Base-by-base conservation (phyloP, 2,797 vertebrate species). In the Mormyrus proboscirostris region DNA sequence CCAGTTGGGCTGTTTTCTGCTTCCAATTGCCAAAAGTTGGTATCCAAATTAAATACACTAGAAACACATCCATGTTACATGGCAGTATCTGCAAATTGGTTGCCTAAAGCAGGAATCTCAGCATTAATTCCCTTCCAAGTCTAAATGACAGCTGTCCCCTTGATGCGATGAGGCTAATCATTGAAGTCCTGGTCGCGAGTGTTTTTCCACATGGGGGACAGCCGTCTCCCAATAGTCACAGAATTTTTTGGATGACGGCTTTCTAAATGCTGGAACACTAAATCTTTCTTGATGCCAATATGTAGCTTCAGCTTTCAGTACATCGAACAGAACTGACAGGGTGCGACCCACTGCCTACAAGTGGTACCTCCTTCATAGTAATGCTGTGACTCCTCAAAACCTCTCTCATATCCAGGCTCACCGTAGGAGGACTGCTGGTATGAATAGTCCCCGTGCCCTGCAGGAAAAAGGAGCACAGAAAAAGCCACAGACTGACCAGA, bases 301-400 rank as follows among this genome's bases (percentile, higher is more conserved):
- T 79, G 38, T 12, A 41, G 9, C 4, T 33, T 69, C 65, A 38
- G 16, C 33, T 19, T 9, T 50, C 82, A 84, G n/a, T 49, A n/a
- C 44, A 44, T 83, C 9, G 7, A 5, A 96, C 95, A 3, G 97
- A 94, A 88, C 97, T 96, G 92, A 98, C 97, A 93, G 98, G 97
- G 93, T 97, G 25, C 1, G 3, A 87, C 16, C 50, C 73, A 79
- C 38, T 79, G 22, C 25, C 51, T 57, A 50, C 55, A 12, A 19
- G 53, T 29, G 76, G 88, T 94, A 99, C 98, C 98, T 92, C 97
- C 97, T 96, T 99, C 98, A 1, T 99, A 99, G 93, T 98, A 99
- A 93, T 99, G 98, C 90, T 98, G 98, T 16, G 98, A 96, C 88
- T 99, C 98, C 0, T 99, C 98, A 51, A 99, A 99, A 0, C 97